phyloP scores from a whole-genome alignment of 1,140 invertebrate genomes.

The Manduca sexta region DNA sequence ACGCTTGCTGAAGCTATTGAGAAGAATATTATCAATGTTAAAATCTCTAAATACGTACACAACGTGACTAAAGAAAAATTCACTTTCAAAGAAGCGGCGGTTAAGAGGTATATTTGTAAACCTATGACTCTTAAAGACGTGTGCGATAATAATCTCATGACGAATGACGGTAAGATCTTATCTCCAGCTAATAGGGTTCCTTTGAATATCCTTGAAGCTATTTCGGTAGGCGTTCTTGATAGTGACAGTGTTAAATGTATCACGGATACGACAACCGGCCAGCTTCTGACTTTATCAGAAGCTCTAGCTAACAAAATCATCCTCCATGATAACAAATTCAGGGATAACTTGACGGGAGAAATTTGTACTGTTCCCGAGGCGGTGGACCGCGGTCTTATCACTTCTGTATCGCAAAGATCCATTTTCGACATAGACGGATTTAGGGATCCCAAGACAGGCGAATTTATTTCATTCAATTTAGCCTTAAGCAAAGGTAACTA shows the following conservation, averaged over 20 bases:
- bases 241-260: constrained; percentile 87
- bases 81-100: constrained; percentile 85
- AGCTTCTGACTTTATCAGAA: constrained; percentile 88
- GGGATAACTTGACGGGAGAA: constrained; percentile 81
- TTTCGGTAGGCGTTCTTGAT: constrained; percentile 90
- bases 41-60: constrained; percentile 86
- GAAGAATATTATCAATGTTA: constrained; percentile 83
- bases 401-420: constrained; percentile 89
- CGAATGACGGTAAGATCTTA: constrained; percentile 83
- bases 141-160: constrained; percentile 85
- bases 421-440: constrained; percentile 95
- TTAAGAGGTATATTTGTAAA: constrained; percentile 86
- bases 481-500: constrained; percentile 88
- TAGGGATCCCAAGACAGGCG: constrained; percentile 85
- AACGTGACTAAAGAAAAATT: constrained; percentile 82
- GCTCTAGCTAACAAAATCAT: constrained; percentile 87
- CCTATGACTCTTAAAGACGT: constrained; percentile 93
- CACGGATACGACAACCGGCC: constrained; percentile 83
- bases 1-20: constrained; percentile 86
- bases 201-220: constrained; percentile 87
- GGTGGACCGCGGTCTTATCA: constrained; percentile 89
- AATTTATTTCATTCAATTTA: constrained; percentile 90
- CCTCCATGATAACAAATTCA: constrained; percentile 81
- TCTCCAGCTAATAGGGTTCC: constrained; percentile 85
- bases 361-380: constrained; percentile 85